These are phyloP conservation scores for Acridotheres tristis DNA, from an alignment of 2,797 vertebrate genomes.

Conservation along the genomic window DNA sequence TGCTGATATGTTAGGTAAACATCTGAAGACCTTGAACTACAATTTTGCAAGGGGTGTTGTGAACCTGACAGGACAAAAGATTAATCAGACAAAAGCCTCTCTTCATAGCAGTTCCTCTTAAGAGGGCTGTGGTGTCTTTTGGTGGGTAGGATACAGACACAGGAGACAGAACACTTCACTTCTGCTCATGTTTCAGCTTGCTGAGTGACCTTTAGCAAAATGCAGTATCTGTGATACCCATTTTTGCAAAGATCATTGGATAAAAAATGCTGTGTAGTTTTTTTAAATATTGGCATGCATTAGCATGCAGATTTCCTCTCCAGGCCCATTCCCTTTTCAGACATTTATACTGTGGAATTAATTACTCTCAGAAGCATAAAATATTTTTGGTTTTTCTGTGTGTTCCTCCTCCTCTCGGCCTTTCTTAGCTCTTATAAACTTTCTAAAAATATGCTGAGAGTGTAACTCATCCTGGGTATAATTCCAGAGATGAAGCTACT, in stretches of 20 bases:
- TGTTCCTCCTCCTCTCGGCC: slow-evolving; percentile 6
- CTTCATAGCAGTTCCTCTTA: slow-evolving; percentile 22
- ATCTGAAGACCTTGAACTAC: slow-evolving; percentile 60
- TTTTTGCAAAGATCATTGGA: background rate
- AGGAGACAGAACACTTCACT: background rate
- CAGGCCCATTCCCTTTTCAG: background rate
- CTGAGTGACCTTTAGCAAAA: slow-evolving; percentile 49
- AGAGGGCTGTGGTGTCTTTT: background rate
- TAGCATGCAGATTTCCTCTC: background rate
- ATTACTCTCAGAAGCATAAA: slow-evolving; percentile 35
- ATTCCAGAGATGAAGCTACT: slow-evolving; percentile 16
- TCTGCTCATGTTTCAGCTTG: slow-evolving; percentile 37
- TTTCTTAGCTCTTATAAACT: slow-evolving; percentile 39
- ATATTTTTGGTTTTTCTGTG: slow-evolving; percentile 58
- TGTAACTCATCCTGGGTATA: background rate
- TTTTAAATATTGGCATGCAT: slow-evolving; percentile 8
- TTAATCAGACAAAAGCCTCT: slow-evolving; percentile 55
- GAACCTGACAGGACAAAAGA: slow-evolving; percentile 57
- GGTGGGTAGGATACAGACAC: background rate
- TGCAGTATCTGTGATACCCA: background rate
- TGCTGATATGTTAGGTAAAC: slow-evolving; percentile 57
- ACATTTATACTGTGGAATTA: background rate
- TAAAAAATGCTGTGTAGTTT: slow-evolving; percentile 4
- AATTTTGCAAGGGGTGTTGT: slow-evolving; percentile 32
- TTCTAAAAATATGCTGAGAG: slow-evolving; percentile 59